Evolutionary conservation across 2,888 invertebrate genomes (phyloP).

Genomic region (Drosophila picticornis): DNA sequence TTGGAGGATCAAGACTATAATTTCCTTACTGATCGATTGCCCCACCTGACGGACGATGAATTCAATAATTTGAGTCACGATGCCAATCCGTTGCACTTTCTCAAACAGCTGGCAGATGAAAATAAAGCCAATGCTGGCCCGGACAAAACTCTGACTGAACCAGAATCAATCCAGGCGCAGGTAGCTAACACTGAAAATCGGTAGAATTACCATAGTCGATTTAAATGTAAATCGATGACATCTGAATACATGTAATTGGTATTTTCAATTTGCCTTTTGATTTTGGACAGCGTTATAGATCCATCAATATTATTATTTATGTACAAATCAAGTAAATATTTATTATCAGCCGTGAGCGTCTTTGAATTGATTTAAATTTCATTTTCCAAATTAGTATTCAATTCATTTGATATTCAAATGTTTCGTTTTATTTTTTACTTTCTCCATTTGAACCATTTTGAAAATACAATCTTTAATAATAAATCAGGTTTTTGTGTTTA

Average conservation of each 20-base stretch:
- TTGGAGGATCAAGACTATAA: constrained; percentile 55
- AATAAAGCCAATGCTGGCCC: neutral
- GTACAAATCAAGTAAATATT: neutral
- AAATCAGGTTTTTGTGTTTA: neutral
- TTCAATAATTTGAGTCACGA: constrained; percentile 64
- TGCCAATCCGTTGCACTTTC: constrained; percentile 70
- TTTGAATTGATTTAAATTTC: neutral
- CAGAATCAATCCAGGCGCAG: neutral
- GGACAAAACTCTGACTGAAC: neutral
- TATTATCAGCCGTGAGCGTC: neutral
- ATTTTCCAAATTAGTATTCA: neutral
- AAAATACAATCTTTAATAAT: neutral
- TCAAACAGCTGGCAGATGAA: constrained; percentile 45
- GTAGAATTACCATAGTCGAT: neutral
- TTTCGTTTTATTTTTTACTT: neutral
- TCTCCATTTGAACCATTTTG: neutral
- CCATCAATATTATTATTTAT: neutral
- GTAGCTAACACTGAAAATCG: neutral
- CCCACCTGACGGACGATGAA: constrained; percentile 68
- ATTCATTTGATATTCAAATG: neutral
- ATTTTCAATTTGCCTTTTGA: neutral
- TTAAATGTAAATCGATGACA: neutral
- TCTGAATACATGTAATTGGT: neutral
- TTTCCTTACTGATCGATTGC: constrained; percentile 60
- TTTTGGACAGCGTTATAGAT: neutral